phyloP scores from a whole-genome alignment of 1,140 invertebrate species.

The Zaprionus gabonicus region DNA sequence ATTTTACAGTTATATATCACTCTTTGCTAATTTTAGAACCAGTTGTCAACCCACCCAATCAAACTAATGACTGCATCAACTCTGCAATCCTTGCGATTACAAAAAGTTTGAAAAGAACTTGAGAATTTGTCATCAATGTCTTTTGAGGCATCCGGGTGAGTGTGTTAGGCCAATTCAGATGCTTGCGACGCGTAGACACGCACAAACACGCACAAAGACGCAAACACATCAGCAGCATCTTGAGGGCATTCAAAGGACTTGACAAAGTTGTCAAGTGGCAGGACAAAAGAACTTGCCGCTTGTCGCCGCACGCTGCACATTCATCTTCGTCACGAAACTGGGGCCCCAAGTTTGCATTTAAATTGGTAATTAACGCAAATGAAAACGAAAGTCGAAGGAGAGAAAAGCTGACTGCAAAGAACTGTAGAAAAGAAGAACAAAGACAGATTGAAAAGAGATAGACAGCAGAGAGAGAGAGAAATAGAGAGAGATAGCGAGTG shows the following conservation, averaged over 20 bases:
- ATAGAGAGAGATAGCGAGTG: neutral
- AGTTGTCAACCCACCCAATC: too few relatives aligned
- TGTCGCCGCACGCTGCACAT: constrained; percentile 49
- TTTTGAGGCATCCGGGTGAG: neutral
- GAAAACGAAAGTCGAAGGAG: constrained; percentile 60
- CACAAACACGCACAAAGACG: constrained; percentile 16
- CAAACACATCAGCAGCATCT: constrained; percentile 29
- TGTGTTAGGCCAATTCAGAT: constrained; percentile 28
- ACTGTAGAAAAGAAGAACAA: constrained; percentile 45
- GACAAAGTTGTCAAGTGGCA: constrained; percentile 47
- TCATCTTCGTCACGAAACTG: constrained; percentile 70
- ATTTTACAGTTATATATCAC: too few relatives aligned
- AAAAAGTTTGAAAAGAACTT: constrained; percentile 3
- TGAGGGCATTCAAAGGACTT: constrained; percentile 33
- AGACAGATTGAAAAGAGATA: constrained; percentile 36
- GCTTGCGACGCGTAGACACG: constrained; percentile 10
- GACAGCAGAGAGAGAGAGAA: neutral
- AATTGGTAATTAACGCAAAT: constrained; percentile 78
- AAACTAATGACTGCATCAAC: constrained; percentile 5
- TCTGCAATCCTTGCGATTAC: neutral
- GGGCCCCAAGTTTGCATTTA: constrained; percentile 76
- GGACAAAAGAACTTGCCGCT: constrained; percentile 29
- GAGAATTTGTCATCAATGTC: constrained; percentile 25
- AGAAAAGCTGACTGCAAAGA: constrained; percentile 23
- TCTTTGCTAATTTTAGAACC: neutral